Conservation (phyloP, 2,113 vertebrate species). For the Labeo catla region DNA sequence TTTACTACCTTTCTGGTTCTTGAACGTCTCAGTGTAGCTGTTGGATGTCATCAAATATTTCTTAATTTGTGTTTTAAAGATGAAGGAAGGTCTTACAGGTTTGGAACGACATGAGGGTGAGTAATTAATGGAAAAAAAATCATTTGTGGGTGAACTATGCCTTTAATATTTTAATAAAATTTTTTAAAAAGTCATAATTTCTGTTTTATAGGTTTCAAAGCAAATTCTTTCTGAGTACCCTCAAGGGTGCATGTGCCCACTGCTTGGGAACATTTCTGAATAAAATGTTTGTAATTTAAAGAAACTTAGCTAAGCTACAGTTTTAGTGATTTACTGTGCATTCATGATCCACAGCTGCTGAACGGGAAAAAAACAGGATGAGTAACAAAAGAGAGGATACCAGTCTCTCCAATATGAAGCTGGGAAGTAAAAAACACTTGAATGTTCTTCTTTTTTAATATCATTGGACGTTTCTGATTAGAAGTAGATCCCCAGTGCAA, state of each 20-base stretch:
- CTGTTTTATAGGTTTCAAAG: background rate
- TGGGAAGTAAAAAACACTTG: conserved; percentile 41
- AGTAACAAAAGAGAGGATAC: conserved; percentile 40
- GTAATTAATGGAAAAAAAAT: too few relatives aligned
- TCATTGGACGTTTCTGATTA: conserved; percentile 44
- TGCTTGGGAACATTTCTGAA: background rate
- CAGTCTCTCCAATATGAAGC: conserved; percentile 1
- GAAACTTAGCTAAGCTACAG: background rate
- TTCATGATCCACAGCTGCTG: conserved; percentile 40
- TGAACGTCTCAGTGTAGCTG: too few relatives aligned
- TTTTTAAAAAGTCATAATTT: background rate
- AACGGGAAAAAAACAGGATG: conserved; percentile 36
- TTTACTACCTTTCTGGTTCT: too few relatives aligned
- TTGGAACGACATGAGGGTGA: too few relatives aligned
- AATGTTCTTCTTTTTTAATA: conserved; percentile 46
- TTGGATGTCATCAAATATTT: too few relatives aligned
- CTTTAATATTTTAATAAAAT: background rate
- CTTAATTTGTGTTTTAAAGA: too few relatives aligned
- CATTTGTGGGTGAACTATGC: too few relatives aligned
- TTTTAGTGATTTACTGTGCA: conserved; percentile 32
- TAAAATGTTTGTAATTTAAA: background rate
- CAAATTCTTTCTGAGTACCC: background rate
- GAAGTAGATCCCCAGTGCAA: conserved; percentile 33
- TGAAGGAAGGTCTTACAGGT: too few relatives aligned
- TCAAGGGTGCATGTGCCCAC: background rate